A percentile compares a stretch with the other conserved stretches of the same genome.
Evolutionary conservation across 2,888 invertebrate genomes (phyloP).

Genomic region (Caenorhabditis uteleia): DNA sequence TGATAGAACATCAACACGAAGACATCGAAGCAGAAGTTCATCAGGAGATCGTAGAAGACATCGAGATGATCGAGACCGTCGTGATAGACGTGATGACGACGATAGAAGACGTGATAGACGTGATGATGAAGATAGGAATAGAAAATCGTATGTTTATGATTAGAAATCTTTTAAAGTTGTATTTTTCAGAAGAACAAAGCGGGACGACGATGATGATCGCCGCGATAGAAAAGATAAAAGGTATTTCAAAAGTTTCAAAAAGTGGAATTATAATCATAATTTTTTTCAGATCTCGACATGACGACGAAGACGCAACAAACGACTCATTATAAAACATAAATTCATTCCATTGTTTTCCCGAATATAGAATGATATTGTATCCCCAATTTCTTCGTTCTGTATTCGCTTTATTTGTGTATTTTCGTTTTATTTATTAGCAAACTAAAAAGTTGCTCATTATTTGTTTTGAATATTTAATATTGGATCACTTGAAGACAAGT

Average conservation of each 20-base stretch:
- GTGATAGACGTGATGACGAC: constrained; percentile 29
- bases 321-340: no score
- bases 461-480: no score
- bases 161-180: no score
- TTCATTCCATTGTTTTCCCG: no score
- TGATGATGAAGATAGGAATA: constrained; percentile 31
- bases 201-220: constrained; percentile 25
- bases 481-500: no score
- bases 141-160: constrained; percentile 13
- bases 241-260: background rate
- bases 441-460: no score
- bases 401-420: no score
- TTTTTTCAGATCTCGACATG: background rate
- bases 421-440: no score
- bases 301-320: background rate
- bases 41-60: constrained; percentile 26
- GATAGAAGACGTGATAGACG: constrained; percentile 24
- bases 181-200: constrained; percentile 11
- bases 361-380: no score
- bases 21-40: constrained; percentile 30
- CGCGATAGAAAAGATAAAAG: constrained; percentile 16
- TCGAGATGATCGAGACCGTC: constrained; percentile 35
- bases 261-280: no score
- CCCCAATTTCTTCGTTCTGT: no score
- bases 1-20: constrained; percentile 9